Percentiles rank a stretch among this genome's conserved stretches.
Evolutionary conservation across 2,113 vertebrate genomes (phyloP).

Genomic region (Lagopus leucura): DNA sequence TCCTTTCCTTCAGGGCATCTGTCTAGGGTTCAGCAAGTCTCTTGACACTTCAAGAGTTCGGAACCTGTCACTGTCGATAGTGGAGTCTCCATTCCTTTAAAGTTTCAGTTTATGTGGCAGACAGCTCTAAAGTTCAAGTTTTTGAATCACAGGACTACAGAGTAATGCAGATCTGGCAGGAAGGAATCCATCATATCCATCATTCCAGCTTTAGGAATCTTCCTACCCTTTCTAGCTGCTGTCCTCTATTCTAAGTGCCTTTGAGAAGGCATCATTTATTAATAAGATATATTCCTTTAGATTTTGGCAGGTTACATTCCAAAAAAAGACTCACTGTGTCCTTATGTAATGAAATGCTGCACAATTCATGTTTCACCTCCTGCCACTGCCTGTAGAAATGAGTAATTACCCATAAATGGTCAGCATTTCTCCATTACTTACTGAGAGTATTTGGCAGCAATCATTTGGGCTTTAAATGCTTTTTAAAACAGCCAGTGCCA

Average conservation of each 20-base stretch:
- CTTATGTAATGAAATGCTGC: constrained; percentile 37
- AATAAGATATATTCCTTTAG: constrained; percentile 42
- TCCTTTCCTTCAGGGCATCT: not conserved
- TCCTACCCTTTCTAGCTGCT: constrained; percentile 2
- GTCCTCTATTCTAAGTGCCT: constrained; percentile 16
- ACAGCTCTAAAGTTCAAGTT: not conserved
- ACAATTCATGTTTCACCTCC: constrained; percentile 51
- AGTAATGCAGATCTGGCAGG: not conserved
- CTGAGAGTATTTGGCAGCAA: constrained; percentile 11
- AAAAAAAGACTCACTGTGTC: not conserved
- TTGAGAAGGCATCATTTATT: constrained; percentile 61
- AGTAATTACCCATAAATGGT: constrained; percentile 50
- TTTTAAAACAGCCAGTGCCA: constrained; percentile 32
- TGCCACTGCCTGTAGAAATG: constrained; percentile 48
- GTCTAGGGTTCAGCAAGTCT: not conserved
- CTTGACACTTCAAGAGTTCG: rapidly evolving
- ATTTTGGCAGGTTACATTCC: constrained; percentile 47
- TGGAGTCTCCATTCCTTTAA: not conserved
- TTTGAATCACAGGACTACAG: not conserved
- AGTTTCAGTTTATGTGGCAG: not conserved
- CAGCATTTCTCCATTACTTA: constrained; percentile 40
- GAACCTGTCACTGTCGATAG: not conserved
- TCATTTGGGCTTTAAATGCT: constrained; percentile 42
- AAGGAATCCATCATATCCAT: constrained; percentile 30
- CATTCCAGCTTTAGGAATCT: not conserved